Evolutionary conservation across 1,140 invertebrate species (phyloP), one percentile per base, ranked within the genome.

Genomic region (Leguminivora glycinivorella): DNA sequence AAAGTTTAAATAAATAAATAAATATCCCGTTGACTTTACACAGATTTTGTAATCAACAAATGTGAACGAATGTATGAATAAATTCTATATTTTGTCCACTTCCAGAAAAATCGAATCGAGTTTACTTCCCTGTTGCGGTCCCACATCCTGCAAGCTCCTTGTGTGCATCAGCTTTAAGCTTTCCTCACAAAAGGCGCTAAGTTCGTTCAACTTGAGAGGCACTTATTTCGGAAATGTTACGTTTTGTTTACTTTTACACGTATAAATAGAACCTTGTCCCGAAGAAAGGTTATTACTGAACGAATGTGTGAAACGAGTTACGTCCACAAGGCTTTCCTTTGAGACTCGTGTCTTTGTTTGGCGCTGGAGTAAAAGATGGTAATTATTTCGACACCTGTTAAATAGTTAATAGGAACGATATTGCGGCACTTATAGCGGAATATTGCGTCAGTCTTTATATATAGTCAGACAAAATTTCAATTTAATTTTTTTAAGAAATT

Each of bases 301-400:
- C 58, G 58, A 63, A 63, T 63, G 58, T 63, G 58, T 63, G 58
- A 63, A 63, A 31, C n/a, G 26, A 63, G 58, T 63, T 63, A 63
- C 0, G 26, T n/a, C 26, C 14, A 17, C n/a, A 63, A 17, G 58
- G 26, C 10, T 29, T n/a, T 63, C 5, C 0, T 63, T 17, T 19
- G 56, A 63, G 26, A 4, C 3, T 63, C 17, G 25, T 31, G 25
- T 29, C 26, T 63, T 63, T 63, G 58, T 63, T 63, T 17, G 14
- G 14, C 17, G 24, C n/a, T 26, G 6, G 25, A 31, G 31, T 25
- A 63, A 63, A 63, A 29, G 29, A 22, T 31, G 58, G 29, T 63
- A 63, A 63, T 63, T 31, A 17, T 29, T n/a, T 63, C 26, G 25
- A 63, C 58, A 63, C 58, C 29, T 63, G 26, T 63, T 29, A 29